Conservation (phyloP, 2,888 invertebrate species). For the Scotopteryx bipunctaria region DNA sequence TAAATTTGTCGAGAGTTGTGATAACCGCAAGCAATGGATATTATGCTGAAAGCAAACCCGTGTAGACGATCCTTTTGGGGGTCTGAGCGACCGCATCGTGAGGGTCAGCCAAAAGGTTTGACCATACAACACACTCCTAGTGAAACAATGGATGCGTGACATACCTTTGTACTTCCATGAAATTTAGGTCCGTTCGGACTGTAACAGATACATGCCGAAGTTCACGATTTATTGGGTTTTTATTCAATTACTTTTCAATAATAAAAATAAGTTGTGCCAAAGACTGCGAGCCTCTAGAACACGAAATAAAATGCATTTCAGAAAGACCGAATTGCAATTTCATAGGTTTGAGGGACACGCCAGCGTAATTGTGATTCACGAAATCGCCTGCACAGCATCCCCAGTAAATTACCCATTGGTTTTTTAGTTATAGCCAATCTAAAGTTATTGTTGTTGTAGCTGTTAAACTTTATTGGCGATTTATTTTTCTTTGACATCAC, state of each 20-base stretch:
- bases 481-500: constrained; percentile 72
- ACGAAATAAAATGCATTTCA: not conserved
- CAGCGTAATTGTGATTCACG: constrained; percentile 11
- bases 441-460: constrained; percentile 53
- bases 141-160: constrained; percentile 42
- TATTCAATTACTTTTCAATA: not conserved
- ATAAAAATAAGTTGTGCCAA: no score
- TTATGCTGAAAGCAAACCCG: constrained; percentile 73
- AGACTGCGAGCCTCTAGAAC: no score
- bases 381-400: constrained; percentile 11
- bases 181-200: not conserved
- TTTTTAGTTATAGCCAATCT: constrained; percentile 48
- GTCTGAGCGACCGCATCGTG: constrained; percentile 70
- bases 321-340: not conserved
- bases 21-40: constrained; percentile 43
- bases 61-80: constrained; percentile 70
- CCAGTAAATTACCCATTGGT: constrained; percentile 39
- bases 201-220: not conserved
- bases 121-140: constrained; percentile 65
- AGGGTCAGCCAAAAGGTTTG: constrained; percentile 76
- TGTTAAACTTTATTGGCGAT: constrained; percentile 64
- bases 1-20: constrained; percentile 26
- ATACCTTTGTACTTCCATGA: constrained; percentile 18
- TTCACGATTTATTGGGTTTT: not conserved
- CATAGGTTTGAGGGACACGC: constrained; percentile 4